These are phyloP conservation scores for Heliconius ethilla DNA, from an alignment of 2,888 invertebrate genomes.

Conservation along the genomic window DNA sequence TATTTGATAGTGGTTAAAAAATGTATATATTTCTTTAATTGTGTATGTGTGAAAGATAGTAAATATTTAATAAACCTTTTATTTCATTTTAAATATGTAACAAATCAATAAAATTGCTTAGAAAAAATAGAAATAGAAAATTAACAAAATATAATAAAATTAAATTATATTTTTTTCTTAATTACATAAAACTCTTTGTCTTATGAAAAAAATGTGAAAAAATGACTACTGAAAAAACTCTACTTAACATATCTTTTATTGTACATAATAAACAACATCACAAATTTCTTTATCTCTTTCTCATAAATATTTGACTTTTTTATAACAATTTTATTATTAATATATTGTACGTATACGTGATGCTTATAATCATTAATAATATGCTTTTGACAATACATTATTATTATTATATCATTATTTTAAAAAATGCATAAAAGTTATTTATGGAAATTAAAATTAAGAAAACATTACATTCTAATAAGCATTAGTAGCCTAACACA, in stretches of 20 bases:
- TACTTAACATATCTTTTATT: background rate
- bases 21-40: background rate
- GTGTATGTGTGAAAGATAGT: background rate
- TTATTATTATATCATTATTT: background rate
- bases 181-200: background rate
- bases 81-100: no score
- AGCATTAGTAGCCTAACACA: no score
- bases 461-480: no score
- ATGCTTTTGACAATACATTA: background rate
- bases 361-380: background rate
- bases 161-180: background rate
- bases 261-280: background rate
- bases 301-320: no score
- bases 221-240: background rate
- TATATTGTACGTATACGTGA: background rate
- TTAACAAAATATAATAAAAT: no score
- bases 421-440: background rate
- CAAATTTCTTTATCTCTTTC: background rate
- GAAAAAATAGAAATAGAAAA: no score
- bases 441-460: no score
- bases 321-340: no score
- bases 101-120: no score
- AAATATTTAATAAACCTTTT: no score
- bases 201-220: background rate
- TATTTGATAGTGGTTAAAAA: background rate